These are phyloP conservation scores for Cheilosia vulpina DNA, from an alignment of 2,888 invertebrate species.

Conservation along the genomic window DNA sequence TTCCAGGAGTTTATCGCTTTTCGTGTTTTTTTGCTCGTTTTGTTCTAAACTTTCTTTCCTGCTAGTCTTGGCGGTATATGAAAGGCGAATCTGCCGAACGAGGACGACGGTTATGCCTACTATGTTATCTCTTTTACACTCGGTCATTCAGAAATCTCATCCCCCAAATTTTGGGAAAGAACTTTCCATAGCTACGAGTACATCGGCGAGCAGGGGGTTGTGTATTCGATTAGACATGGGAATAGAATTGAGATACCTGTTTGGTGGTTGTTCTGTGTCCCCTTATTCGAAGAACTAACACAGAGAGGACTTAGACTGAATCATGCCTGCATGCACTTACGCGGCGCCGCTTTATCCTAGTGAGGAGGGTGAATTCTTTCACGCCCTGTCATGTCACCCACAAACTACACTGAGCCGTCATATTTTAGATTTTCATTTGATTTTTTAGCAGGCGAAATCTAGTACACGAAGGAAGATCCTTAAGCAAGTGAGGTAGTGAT, in stretches of 20 bases:
- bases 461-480: not conserved
- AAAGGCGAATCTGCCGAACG: slow-evolving; percentile 10
- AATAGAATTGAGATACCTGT: slow-evolving; percentile 53
- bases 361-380: slow-evolving; percentile 40
- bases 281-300: slow-evolving; percentile 45
- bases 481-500: too few relatives aligned
- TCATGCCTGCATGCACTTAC: slow-evolving; percentile 69
- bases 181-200: slow-evolving; percentile 21
- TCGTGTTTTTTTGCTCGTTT: slow-evolving; percentile 43
- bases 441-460: slow-evolving; percentile 37
- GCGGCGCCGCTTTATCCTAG: slow-evolving; percentile 55
- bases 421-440: slow-evolving; percentile 45
- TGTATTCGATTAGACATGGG: slow-evolving; percentile 45
- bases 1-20: slow-evolving; percentile 64
- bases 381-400: slow-evolving; percentile 6
- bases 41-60: slow-evolving; percentile 61
- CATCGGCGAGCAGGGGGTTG: slow-evolving; percentile 2
- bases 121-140: slow-evolving; percentile 52
- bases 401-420: slow-evolving; percentile 29
- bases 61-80: not conserved
- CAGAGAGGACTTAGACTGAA: slow-evolving; percentile 55
- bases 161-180: slow-evolving; percentile 5
- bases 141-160: slow-evolving; percentile 17
- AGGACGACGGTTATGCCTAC: not conserved
- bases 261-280: slow-evolving; percentile 58